Evolutionary conservation across 2,797 vertebrate species (phyloP), one percentile per base, ranked within the genome.

Genomic region (Gymnopithys bicolor): DNA sequence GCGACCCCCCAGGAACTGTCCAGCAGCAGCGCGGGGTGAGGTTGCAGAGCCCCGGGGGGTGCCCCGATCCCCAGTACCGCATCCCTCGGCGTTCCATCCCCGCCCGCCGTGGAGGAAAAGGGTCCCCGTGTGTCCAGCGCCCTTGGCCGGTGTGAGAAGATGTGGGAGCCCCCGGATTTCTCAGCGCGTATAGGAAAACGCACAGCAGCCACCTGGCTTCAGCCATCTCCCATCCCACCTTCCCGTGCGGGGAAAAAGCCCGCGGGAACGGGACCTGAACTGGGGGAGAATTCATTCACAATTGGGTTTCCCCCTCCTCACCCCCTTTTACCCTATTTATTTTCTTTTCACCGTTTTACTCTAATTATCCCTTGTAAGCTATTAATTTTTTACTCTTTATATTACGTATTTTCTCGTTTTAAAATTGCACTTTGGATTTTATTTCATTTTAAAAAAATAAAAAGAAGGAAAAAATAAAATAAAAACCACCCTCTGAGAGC

Each of bases 201-300:
- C 51, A 21, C 43, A 27, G 60, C 17, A 81, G 8, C 3, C 81
- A 82, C 87, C 89, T 81, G 89, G 32, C 5, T 32, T 8, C 27
- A 25, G 22, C 1, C 71, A 7, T 5, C 27, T 28, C 28, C 67
- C 23, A 18, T 18, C 9, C 23, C 2, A 19, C 1, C 0, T 21
- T 28, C 53, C 37, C 24, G 35, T 12, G 5, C 8, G 2, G 14
- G 51, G 11, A 75, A 37, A 75, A 78, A 62, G 30, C 25, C 8
- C 21, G 0, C 4, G 6, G 41, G 45, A 69, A 51, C 2, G 1
- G 1, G 12, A 10, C 4, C 14, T 35, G 37, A 3, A 22, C 0
- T 0, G 0, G 3, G 14, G 4, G 12, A 62, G 5, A 53, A 69
- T 45, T 30, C 28, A n/a, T 48, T n/a, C 41, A 32, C 7, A 0